Evolutionary conservation across 2,113 vertebrate genomes (phyloP).

Genomic region (Willisornis vidua): DNA sequence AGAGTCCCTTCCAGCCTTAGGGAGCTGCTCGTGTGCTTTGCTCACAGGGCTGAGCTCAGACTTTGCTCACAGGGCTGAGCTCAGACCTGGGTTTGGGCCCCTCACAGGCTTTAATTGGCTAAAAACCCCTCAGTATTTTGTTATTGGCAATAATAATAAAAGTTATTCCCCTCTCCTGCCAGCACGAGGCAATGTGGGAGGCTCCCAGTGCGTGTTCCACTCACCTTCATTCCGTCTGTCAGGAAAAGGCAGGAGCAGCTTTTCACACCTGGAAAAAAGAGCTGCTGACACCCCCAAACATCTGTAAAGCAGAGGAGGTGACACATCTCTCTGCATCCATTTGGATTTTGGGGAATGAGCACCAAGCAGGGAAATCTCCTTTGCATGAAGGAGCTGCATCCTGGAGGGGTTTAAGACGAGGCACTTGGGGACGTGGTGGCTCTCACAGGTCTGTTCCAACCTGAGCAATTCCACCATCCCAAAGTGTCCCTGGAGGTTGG

Average conservation of each 20-base stretch:
- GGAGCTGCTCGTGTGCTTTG: not conserved
- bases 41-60: not conserved
- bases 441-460: not conserved
- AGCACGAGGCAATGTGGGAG: accelerated
- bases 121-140: not conserved
- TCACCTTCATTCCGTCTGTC: not conserved
- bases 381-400: not conserved
- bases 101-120: not conserved
- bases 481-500: accelerated
- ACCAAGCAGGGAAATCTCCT: not conserved
- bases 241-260: not conserved
- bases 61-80: too few relatives aligned
- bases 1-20: not conserved
- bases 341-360: not conserved
- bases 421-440: not conserved
- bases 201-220: not conserved
- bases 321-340: accelerated
- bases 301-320: not conserved
- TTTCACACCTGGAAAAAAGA: not conserved
- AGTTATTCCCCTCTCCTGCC: accelerated
- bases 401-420: not conserved
- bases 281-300: accelerated
- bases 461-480: not conserved
- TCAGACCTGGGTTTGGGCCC: accelerated
- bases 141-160: too few relatives aligned